phyloP scores from a whole-genome alignment of 1,140 invertebrate species.

The Probaryconus sp. region DNA sequence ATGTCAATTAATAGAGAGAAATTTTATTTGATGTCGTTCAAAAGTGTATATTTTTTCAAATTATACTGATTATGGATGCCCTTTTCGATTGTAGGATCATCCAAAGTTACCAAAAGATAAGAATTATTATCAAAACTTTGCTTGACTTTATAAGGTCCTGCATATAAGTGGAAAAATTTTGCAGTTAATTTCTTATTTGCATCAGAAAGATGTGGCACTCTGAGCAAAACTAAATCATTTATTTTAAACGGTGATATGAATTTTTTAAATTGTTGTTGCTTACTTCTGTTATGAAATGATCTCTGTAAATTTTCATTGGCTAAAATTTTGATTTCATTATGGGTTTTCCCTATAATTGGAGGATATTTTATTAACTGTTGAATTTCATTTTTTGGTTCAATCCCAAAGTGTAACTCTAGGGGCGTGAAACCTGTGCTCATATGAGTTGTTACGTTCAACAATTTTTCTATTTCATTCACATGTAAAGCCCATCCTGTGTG shows the following conservation, averaged over 20 bases:
- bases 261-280: not conserved
- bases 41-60: no score
- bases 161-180: constrained; percentile 19
- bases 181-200: not conserved
- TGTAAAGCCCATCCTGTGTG: constrained; percentile 46
- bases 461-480: constrained; percentile 54
- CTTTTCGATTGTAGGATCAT: no score
- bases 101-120: constrained; percentile 4
- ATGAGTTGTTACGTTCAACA: constrained; percentile 70
- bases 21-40: no score
- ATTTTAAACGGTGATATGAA: not conserved
- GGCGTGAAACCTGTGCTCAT: constrained; percentile 65
- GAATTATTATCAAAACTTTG: constrained; percentile 1
- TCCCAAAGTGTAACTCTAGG: constrained; percentile 65
- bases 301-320: not conserved
- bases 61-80: no score
- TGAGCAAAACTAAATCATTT: constrained; percentile 9
- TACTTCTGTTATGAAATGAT: not conserved
- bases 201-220: constrained; percentile 14
- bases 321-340: not conserved
- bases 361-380: constrained; percentile 10
- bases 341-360: not conserved
- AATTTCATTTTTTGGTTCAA: constrained; percentile 25
- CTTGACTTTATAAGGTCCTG: constrained; percentile 7
- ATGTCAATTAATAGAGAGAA: no score